Evolutionary conservation across 2,113 vertebrate species (phyloP), one percentile per base, ranked within the genome.

Genomic region (Eurystomus gularis): DNA sequence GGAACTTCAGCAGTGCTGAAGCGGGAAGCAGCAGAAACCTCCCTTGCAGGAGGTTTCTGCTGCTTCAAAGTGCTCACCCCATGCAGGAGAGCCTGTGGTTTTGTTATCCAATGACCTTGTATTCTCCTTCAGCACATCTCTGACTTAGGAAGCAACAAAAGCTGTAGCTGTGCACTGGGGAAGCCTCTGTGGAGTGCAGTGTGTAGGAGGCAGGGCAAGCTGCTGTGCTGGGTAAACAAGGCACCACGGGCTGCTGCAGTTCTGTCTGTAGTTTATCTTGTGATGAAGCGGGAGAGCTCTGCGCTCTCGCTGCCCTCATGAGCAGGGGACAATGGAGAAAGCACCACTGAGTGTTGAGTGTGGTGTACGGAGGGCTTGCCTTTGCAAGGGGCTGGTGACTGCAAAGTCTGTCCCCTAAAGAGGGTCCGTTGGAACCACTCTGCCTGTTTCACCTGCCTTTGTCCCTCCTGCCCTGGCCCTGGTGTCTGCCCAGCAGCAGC

Each of bases 401-500:
- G 66, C 70, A 23, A 5, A 29, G 18, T 18, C 44, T 61, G 6
- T 57, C 8, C 23, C 17, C 31, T 69, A 1, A 39, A 55, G 72
- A 48, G 14, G 40, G 5, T 33, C 40, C 73, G 31, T 60, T 8
- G 28, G 25, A 61, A 60, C 44, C 11, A 3, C 44, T 29, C 24
- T 64, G n/a, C 49, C 42, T 55, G n/a, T 77, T 91, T 19, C 28
- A 26, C 10, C 10, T 29, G 40, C 29, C 33, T 83, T 58, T 71
- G 29, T 60, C 35, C 37, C 51, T 62, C 31, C 24, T 40, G 2
- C 7, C 49, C 60, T 2, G 2, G 57, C 23, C 51, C 46, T 18
- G 0, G 0, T 20, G n/a, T 12, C 66, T 69, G 35, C 58, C 35
- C 1, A 5, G 3, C 31, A 0, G 4, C 44, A 16, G 44, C 0